phyloP scores from a whole-genome alignment of 2,888 invertebrate species.

The Chromoteleia sp. region DNA sequence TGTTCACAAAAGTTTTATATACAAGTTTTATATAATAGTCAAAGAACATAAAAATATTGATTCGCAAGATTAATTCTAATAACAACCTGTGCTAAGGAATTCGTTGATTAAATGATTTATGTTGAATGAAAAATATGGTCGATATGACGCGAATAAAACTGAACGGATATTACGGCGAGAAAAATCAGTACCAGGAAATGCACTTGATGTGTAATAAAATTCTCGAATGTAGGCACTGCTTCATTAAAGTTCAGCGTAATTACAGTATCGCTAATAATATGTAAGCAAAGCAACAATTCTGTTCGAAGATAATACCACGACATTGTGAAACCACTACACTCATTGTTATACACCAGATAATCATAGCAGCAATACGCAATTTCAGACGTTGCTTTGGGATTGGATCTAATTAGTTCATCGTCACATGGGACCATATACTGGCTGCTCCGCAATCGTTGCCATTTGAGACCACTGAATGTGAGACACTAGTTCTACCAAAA shows the following conservation, averaged over 20 bases:
- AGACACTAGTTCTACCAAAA: conserved; percentile 29
- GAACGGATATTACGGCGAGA: too few relatives aligned
- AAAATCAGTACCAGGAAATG: too few relatives aligned
- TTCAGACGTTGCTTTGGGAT: conserved; percentile 45
- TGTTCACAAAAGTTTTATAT: too few relatives aligned
- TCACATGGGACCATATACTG: conserved; percentile 37
- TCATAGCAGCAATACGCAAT: conserved; percentile 56
- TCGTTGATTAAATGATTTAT: too few relatives aligned
- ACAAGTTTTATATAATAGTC: too few relatives aligned
- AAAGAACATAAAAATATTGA: too few relatives aligned
- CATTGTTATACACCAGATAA: conserved; percentile 43
- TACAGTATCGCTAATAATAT: conserved; percentile 26
- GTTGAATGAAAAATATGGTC: too few relatives aligned
- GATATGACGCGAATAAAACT: too few relatives aligned
- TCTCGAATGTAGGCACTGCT: background rate
- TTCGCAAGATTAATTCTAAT: too few relatives aligned
- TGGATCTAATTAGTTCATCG: conserved; percentile 61
- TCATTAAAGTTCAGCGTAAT: conserved; percentile 1
- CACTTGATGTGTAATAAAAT: too few relatives aligned
- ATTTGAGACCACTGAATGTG: conserved; percentile 33
- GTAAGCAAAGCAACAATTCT: conserved; percentile 29
- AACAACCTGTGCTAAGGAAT: too few relatives aligned
- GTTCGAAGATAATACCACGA: conserved; percentile 32
- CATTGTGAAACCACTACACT: conserved; percentile 20
- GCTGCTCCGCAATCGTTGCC: conserved; percentile 23